Evolutionary conservation across 2,888 invertebrate genomes (phyloP).

Genomic region (Pammene aurita): DNA sequence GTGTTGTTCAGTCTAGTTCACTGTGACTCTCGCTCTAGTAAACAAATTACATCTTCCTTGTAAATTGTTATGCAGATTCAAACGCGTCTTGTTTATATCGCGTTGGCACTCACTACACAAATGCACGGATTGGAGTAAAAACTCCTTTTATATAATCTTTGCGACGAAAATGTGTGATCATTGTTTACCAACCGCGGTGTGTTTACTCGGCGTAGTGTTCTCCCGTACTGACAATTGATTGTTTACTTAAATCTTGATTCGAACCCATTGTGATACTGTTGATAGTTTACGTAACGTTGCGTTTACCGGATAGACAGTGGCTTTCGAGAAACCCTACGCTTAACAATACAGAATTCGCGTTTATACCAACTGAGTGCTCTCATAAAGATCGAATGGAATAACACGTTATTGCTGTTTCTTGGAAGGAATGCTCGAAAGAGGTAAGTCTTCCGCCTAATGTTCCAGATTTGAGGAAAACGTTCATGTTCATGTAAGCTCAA

Average conservation of each 20-base stretch:
- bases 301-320: slow-evolving; percentile 52
- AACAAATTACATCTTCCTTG: slow-evolving; percentile 27
- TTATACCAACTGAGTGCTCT: not conserved
- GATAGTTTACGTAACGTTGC: slow-evolving; percentile 58
- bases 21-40: slow-evolving; percentile 41
- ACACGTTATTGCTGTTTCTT: slow-evolving; percentile 12
- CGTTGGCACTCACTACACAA: not conserved
- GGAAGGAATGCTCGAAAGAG: slow-evolving; percentile 30
- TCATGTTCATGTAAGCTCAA: slow-evolving; percentile 61
- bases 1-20: slow-evolving; percentile 53
- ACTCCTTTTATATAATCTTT: slow-evolving; percentile 31
- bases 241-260: slow-evolving; percentile 65
- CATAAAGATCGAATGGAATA: slow-evolving; percentile 29
- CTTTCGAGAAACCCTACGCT: slow-evolving; percentile 47
- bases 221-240: slow-evolving; percentile 63
- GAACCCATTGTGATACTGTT: slow-evolving; percentile 63
- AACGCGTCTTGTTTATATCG: not conserved
- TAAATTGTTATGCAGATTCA: not conserved
- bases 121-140: slow-evolving; percentile 10
- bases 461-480: slow-evolving; percentile 46
- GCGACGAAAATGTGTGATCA: slow-evolving; percentile 6
- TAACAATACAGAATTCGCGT: slow-evolving; percentile 30
- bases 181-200: slow-evolving; percentile 42
- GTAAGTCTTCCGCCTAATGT: slow-evolving; percentile 42
- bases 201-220: slow-evolving; percentile 42